These are phyloP conservation scores for Spea bombifrons DNA, from an alignment of 2,113 vertebrate species.

Conservation along the genomic window DNA sequence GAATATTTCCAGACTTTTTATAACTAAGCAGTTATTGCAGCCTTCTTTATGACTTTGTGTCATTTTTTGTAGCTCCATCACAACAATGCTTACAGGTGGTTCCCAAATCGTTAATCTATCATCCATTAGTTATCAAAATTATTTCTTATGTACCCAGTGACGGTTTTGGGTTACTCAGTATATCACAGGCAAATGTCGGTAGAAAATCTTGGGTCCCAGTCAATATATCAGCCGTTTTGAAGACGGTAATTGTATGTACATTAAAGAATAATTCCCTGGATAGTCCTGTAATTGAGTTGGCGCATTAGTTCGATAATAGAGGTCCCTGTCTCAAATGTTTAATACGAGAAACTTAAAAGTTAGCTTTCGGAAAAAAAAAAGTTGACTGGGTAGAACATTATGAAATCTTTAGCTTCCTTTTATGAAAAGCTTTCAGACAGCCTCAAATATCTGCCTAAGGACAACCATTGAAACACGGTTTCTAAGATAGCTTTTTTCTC, in stretches of 20 bases:
- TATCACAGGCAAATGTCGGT: no score
- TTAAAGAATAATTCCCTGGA: constrained; percentile 19
- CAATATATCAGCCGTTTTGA: constrained; percentile 6
- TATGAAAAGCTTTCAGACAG: constrained; percentile 56
- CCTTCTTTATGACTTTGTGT: no score
- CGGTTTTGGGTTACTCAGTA: no score
- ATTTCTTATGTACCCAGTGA: no score
- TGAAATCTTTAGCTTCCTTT: constrained; percentile 59
- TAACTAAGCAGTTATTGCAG: no score
- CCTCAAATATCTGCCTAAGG: constrained; percentile 62
- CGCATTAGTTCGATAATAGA: background rate
- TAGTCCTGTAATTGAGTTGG: constrained; percentile 12
- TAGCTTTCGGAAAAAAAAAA: constrained; percentile 33
- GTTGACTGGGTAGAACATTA: constrained; percentile 49
- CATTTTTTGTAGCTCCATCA: no score
- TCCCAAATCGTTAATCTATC: no score
- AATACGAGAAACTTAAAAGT: constrained; percentile 36
- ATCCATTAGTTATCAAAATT: no score
- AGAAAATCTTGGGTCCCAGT: background rate
- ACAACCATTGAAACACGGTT: constrained; percentile 57
- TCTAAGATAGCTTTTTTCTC: constrained; percentile 60
- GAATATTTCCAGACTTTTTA: no score
- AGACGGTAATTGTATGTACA: constrained; percentile 24
- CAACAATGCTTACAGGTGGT: no score
- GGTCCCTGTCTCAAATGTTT: constrained; percentile 15